Conservation (phyloP, 2,797 vertebrate genomes). For the Hydrolagus colliei region DNA sequence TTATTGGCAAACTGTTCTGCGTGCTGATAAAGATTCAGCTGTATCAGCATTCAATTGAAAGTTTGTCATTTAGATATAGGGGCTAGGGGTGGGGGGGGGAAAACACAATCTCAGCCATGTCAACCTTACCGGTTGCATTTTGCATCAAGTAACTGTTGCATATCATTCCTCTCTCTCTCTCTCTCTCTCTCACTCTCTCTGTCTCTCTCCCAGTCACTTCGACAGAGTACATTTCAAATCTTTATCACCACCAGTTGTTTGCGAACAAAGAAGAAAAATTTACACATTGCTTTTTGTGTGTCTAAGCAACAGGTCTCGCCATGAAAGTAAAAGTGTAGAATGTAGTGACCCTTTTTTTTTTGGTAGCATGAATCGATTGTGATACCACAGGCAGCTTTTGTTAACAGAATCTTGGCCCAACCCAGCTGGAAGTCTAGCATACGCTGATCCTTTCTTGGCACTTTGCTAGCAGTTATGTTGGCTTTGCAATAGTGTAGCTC, state of each 20-base stretch:
- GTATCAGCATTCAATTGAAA: too few species aligned
- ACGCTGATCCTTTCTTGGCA: conserved; percentile 39
- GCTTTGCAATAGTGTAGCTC: conserved; percentile 47
- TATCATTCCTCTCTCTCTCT: too few species aligned
- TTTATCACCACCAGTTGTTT: conserved; percentile 5
- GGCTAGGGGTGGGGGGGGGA: too few species aligned
- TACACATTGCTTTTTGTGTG: conserved; percentile 30
- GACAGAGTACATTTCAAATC: background rate
- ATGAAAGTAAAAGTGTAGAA: conserved; percentile 29
- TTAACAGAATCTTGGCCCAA: conserved; percentile 31
- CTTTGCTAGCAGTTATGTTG: conserved; percentile 33
- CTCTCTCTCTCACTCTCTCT: too few species aligned
- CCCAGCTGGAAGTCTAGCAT: conserved; percentile 25
- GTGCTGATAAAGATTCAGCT: too few species aligned
- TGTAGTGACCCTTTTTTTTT: conserved; percentile 32
- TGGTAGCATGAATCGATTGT: conserved; percentile 32
- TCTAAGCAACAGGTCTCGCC: conserved; percentile 32
- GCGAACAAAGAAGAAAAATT: conserved; percentile 26
- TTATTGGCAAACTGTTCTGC: too few species aligned
- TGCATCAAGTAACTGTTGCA: too few species aligned
- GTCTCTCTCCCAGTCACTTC: too few species aligned
- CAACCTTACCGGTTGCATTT: too few species aligned
- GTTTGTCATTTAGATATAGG: too few species aligned
- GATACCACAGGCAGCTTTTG: conserved; percentile 34
- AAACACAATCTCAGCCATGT: too few species aligned